Evolutionary conservation across 2,113 vertebrate species (phyloP).

Genomic region (Halichoeres trimaculatus): DNA sequence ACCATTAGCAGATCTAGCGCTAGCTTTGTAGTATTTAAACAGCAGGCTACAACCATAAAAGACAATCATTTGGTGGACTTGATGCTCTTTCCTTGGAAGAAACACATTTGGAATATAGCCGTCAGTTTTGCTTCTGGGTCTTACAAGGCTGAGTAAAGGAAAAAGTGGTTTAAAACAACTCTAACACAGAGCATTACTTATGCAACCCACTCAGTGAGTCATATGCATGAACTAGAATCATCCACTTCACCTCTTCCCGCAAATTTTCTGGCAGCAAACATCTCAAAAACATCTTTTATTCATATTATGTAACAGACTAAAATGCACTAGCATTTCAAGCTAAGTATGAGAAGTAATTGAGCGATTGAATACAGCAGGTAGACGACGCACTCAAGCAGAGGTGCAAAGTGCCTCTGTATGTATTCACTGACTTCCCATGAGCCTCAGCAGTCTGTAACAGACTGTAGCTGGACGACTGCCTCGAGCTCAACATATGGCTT

Average conservation of each 20-base stretch:
- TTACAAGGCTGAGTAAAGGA: no score
- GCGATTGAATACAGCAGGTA: constrained; percentile 27
- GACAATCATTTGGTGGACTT: no score
- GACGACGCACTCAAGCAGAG: constrained; percentile 27
- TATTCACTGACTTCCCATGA: constrained; percentile 34
- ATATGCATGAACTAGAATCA: neutral
- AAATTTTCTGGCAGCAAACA: neutral
- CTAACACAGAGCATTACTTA: no score
- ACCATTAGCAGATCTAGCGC: no score
- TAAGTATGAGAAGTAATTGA: constrained; percentile 5
- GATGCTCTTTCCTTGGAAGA: no score
- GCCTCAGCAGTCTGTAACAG: constrained; percentile 33
- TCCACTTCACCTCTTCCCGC: constrained; percentile 24
- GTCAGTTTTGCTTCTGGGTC: no score
- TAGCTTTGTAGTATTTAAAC: no score
- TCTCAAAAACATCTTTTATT: neutral
- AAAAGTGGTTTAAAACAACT: no score
- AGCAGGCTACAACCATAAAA: no score
- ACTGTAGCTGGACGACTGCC: constrained; percentile 60
- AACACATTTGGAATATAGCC: no score
- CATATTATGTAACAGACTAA: neutral
- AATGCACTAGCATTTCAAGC: constrained; percentile 18
- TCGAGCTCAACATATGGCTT: constrained; percentile 81
- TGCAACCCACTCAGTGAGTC: no score
- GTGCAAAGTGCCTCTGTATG: constrained; percentile 45